Percentiles rank a stretch among this genome's conserved stretches.
Conservation (phyloP, 2,888 invertebrate genomes). For the Chelonus formosanus region DNA sequence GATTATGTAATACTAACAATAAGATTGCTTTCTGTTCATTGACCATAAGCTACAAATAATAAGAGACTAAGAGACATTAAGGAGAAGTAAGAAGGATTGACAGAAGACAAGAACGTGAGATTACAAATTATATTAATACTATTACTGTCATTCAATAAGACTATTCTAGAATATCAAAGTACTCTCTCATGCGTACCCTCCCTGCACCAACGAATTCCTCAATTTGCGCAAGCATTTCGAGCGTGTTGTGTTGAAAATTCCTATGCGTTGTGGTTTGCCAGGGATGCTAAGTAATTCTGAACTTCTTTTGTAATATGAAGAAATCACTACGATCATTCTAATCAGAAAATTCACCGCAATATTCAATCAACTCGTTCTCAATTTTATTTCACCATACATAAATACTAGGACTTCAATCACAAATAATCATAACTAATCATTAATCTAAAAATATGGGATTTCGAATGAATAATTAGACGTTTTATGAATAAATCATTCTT, state of each 20-base stretch:
- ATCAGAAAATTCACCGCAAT: neutral
- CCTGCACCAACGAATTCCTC: conserved; percentile 1
- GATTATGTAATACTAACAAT: no score
- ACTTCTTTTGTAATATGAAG: neutral
- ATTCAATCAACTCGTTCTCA: no score
- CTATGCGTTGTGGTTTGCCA: neutral
- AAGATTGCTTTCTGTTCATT: no score
- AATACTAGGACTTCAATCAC: no score
- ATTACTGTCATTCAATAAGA: conserved; percentile 12
- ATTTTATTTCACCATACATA: no score
- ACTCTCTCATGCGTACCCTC: neutral
- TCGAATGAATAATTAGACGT: no score
- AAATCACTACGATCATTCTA: neutral
- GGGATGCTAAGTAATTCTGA: neutral
- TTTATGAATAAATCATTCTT: no score
- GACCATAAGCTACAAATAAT: neutral
- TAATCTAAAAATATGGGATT: no score
- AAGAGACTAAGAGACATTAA: neutral
- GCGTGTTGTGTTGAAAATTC: conserved; percentile 13
- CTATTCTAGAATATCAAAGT: conserved; percentile 17
- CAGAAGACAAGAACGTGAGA: conserved; percentile 5
- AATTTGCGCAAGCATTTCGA: conserved; percentile 20
- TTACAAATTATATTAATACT: conserved; percentile 9
- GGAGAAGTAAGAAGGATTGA: neutral
- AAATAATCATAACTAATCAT: no score